Conservation (phyloP, 2,113 vertebrate genomes). For the Tachysurus vachellii region DNA sequence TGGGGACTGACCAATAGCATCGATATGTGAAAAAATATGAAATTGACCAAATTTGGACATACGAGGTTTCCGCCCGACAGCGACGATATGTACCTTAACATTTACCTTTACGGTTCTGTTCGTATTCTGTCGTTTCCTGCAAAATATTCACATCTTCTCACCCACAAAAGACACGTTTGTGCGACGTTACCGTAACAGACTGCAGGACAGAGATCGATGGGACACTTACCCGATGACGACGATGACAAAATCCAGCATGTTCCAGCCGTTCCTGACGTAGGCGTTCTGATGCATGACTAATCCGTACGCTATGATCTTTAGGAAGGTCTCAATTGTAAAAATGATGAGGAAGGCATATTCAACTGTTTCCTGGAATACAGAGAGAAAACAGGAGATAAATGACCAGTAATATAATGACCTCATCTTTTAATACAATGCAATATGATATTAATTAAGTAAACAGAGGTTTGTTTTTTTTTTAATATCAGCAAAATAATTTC, state of each 20-base stretch:
- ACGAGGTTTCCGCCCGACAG: no score
- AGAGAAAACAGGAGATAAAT: slow-evolving; percentile 49
- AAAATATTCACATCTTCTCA: background rate
- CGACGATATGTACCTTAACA: no score
- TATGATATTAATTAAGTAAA: background rate
- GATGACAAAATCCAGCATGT: slow-evolving; percentile 99
- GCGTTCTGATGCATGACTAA: slow-evolving; percentile 97
- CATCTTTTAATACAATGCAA: background rate
- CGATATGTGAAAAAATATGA: no score
- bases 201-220: background rate
- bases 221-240: slow-evolving; percentile 96
- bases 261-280: slow-evolving; percentile 98
- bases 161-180: background rate
- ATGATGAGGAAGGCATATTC: slow-evolving; percentile 99
- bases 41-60: no score
- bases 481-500: background rate
- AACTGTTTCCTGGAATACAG: slow-evolving; percentile 91
- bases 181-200: no score
- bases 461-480: background rate
- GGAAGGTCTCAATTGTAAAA: slow-evolving; percentile 99
- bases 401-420: background rate
- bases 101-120: background rate
- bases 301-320: slow-evolving; percentile 99
- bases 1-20: no score
- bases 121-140: background rate